A percentile compares a stretch with the other conserved stretches of the same genome.
Conservation (phyloP, 1,140 invertebrate genomes). For the Drosophila watanabei region DNA sequence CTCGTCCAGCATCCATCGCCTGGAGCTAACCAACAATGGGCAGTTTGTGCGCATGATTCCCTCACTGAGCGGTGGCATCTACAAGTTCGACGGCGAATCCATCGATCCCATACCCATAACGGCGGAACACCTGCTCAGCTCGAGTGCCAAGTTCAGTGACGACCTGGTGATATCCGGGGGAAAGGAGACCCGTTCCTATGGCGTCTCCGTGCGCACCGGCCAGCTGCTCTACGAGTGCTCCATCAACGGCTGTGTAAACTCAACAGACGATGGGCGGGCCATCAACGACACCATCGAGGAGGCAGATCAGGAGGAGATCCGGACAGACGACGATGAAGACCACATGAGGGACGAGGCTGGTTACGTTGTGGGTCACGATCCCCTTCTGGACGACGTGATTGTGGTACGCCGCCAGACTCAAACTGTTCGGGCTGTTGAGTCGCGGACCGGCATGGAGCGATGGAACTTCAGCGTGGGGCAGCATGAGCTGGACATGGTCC, state of each 20-base stretch:
- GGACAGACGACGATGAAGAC: slow-evolving; percentile 26
- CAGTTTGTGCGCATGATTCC: slow-evolving; percentile 95
- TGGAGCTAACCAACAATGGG: slow-evolving; percentile 94
- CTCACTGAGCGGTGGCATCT: slow-evolving; percentile 95
- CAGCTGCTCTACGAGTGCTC: slow-evolving; percentile 92
- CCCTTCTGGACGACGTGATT: slow-evolving; percentile 89
- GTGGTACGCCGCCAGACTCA: slow-evolving; percentile 93
- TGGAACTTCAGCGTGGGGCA: slow-evolving; percentile 98
- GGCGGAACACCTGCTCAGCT: slow-evolving; percentile 93
- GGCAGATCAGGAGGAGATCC: slow-evolving; percentile 13
- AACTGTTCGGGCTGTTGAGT: slow-evolving; percentile 94
- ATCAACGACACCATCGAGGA: slow-evolving; percentile 58
- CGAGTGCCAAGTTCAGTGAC: slow-evolving; percentile 94
- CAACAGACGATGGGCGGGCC: slow-evolving; percentile 83
- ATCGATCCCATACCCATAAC: slow-evolving; percentile 95
- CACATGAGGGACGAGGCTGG: slow-evolving; percentile 51
- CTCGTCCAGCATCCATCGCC: slow-evolving; percentile 93
- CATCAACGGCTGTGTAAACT: slow-evolving; percentile 90
- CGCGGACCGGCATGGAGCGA: slow-evolving; percentile 93
- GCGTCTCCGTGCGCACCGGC: slow-evolving; percentile 92
- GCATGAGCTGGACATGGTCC: slow-evolving; percentile 90
- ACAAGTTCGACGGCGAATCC: slow-evolving; percentile 95
- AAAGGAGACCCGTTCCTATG: slow-evolving; percentile 89
- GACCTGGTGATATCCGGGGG: slow-evolving; percentile 94
- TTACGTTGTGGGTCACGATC: slow-evolving; percentile 78